Base-by-base conservation (phyloP, 2,797 vertebrate species). In the Aphelocoma californica region DNA sequence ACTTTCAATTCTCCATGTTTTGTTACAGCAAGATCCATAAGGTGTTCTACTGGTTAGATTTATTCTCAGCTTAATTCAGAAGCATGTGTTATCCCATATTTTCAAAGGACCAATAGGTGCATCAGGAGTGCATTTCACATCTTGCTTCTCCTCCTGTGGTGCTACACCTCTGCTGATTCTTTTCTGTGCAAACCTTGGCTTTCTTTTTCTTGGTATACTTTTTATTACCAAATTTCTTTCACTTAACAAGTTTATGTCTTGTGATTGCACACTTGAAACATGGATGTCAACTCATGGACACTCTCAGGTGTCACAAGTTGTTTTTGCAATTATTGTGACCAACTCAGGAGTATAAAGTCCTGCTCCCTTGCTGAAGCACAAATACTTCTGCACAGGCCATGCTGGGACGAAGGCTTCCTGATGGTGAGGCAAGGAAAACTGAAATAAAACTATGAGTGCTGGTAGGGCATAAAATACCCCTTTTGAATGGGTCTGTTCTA, bases 281-380 rank as follows among this genome's bases (percentile, higher is more conserved):
- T 0, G 32, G 69, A 40, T 10, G 29, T 23, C 32, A 74, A 14
- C 9, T 23, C 8, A 34, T 0, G 13, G 15, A 12, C 26, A 2
- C 32, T 6, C 34, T 47, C 7, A 18, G n/a, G 61, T 73, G 29
- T 32, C 66, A 38, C 36, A 20, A 44, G 32, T 1, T 53, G 34
- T 16, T 89, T 51, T 50, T 38, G 45, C 29, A 38, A 7, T 18
- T 23, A 9, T 26, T 6, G 7, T 3, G 15, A 38, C 25, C n/a
- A 72, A 34, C 24, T 85, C 24, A 54, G 58, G 44, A 42, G 14
- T 40, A 24, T 0, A 2, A 17, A 71, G 50, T 23, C 24, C 48
- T 51, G 42, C 56, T 83, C 54, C 42, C 45, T 26, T 12, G 26
- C 71, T 62, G n/a, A 51, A 84, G 15, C 9, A 40, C 21, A 83